A percentile compares a stretch with the other conserved stretches of the same genome.
Evolutionary conservation across 2,888 invertebrate species (phyloP).

Genomic region (Apotomis betuletana): DNA sequence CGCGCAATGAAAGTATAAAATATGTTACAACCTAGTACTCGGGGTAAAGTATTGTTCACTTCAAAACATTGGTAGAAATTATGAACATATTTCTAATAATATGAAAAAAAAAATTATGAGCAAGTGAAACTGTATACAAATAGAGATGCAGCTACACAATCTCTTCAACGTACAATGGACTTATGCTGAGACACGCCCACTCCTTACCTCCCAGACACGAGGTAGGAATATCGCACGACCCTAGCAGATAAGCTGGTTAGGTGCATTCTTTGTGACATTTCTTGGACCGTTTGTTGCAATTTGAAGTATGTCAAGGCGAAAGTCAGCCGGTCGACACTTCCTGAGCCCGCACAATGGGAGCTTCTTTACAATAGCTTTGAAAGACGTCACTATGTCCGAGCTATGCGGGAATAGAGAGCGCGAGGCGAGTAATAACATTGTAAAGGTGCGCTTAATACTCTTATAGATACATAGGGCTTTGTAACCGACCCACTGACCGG

Average conservation of each 20-base stretch:
- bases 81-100: too few species aligned
- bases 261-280: slow-evolving; percentile 18
- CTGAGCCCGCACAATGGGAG: slow-evolving; percentile 15
- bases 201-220: neutral
- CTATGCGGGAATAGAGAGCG: neutral
- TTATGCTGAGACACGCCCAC: neutral
- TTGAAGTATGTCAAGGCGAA: slow-evolving; percentile 27
- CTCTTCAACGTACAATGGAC: neutral
- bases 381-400: neutral
- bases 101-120: neutral
- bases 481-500: too few species aligned
- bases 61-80: too few species aligned
- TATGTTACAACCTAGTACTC: too few species aligned
- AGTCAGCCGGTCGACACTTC: slow-evolving; percentile 17
- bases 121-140: neutral
- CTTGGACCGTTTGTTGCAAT: slow-evolving; percentile 16
- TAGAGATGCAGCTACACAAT: neutral
- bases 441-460: too few species aligned
- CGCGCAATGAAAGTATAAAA: too few species aligned
- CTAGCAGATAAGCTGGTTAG: neutral
- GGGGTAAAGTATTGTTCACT: too few species aligned
- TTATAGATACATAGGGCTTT: too few species aligned
- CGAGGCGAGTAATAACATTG: too few species aligned
- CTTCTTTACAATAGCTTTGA: slow-evolving; percentile 25
- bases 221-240: neutral